Percentiles rank a stretch among this genome's conserved stretches.
These are phyloP conservation scores for Dipodomys stephensi DNA, from an alignment of 2,113 vertebrate genomes.

Conservation along the genomic window DNA sequence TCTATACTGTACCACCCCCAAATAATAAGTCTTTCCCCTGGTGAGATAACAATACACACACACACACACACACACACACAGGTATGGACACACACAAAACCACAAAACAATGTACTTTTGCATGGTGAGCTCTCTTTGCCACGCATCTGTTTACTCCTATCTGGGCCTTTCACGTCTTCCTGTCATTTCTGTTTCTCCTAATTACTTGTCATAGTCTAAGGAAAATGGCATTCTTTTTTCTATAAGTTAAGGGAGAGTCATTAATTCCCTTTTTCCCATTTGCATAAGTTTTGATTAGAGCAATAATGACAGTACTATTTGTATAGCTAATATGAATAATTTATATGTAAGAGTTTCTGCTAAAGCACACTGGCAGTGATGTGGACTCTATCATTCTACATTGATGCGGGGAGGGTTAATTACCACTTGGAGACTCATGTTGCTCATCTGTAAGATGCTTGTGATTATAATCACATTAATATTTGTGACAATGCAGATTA, in stretches of 20 bases:
- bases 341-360: no score
- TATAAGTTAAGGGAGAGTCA: background rate
- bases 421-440: background rate
- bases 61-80: background rate
- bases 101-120: background rate
- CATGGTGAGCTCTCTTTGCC: background rate
- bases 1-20: background rate
- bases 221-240: background rate
- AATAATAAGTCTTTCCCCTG: background rate
- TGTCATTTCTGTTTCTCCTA: background rate
- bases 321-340: background rate
- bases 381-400: rapidly evolving
- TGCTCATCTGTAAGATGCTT: background rate
- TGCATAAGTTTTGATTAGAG: background rate
- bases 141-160: background rate
- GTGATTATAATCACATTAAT: no score
- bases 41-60: background rate
- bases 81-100: background rate
- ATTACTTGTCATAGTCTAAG: background rate
- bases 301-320: background rate
- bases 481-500: no score
- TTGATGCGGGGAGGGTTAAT: background rate
- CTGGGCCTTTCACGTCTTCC: background rate
- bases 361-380: background rate
- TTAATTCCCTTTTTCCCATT: background rate